A percentile compares a stretch with the other conserved stretches of the same genome.
Evolutionary conservation across 2,888 invertebrate genomes (phyloP).

Genomic region (Chaetogeoica ovagalla): DNA sequence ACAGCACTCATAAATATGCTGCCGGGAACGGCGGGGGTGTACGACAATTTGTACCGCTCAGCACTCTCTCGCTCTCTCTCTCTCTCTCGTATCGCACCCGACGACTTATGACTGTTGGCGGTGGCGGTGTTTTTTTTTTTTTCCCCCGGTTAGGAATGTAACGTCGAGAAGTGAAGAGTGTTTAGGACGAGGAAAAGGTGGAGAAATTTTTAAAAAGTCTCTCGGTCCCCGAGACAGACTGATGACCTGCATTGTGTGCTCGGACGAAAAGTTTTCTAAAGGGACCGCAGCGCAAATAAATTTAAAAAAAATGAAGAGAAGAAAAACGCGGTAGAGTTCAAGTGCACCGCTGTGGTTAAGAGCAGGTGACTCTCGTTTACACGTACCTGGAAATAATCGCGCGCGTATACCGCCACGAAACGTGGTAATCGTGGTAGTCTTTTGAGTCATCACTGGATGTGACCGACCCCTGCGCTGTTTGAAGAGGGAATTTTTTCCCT

Average conservation of each 20-base stretch:
- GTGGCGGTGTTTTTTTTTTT: background rate
- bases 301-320: conserved; percentile 5
- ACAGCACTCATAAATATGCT: conserved; percentile 15
- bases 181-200: background rate
- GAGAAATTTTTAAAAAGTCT: conserved; percentile 14
- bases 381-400: conserved; percentile 13
- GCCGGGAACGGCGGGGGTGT: background rate
- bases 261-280: conserved; percentile 38
- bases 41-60: conserved; percentile 34
- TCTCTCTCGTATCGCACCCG: too few species aligned
- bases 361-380: conserved; percentile 45
- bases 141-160: background rate
- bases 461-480: background rate
- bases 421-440: background rate
- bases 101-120: conserved; percentile 19
- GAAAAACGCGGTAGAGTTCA: conserved; percentile 33
- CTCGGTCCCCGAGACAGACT: conserved; percentile 32
- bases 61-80: background rate
- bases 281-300: conserved; percentile 41
- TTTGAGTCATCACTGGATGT: conserved; percentile 19
- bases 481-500: background rate
- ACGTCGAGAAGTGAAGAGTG: too few species aligned
- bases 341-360: conserved; percentile 23
- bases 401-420: conserved; percentile 7
- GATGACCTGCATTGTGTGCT: conserved; percentile 44